Evolutionary conservation across 1,140 invertebrate genomes (phyloP).

Genomic region (Procambarus clarkii): DNA sequence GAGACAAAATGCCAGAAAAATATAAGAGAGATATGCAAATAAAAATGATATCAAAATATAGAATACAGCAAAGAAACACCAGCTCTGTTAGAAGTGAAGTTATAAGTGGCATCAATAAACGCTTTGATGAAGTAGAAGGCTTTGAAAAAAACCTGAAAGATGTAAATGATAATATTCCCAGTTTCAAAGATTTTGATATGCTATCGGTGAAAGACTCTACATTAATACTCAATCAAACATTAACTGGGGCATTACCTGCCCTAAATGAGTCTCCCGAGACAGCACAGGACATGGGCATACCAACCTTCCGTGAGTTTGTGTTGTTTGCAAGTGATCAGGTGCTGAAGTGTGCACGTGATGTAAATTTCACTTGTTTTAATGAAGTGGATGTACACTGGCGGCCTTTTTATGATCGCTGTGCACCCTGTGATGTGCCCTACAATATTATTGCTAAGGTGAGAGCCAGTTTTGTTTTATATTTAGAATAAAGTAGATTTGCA

Average conservation of each 20-base stretch:
- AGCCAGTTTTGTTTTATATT: neutral
- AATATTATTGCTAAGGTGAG: slow-evolving; percentile 48
- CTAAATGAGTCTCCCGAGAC: neutral
- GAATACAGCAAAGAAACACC: neutral
- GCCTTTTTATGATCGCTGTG: slow-evolving; percentile 42
- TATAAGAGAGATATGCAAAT: slow-evolving; percentile 7
- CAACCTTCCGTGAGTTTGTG: slow-evolving; percentile 49
- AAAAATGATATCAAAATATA: slow-evolving; percentile 29
- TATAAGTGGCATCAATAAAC: neutral
- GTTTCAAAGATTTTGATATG: neutral
- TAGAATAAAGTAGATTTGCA: neutral
- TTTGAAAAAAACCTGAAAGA: neutral
- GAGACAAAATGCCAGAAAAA: slow-evolving; percentile 47
- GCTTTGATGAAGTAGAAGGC: neutral
- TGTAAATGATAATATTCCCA: neutral
- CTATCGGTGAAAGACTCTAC: neutral
- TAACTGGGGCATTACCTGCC: neutral
- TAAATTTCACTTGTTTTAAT: slow-evolving; percentile 5
- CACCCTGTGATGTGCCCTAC: slow-evolving; percentile 43
- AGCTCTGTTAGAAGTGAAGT: neutral
- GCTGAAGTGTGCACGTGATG: neutral
- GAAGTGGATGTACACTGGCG: slow-evolving; percentile 34
- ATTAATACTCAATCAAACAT: neutral
- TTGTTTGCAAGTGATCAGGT: slow-evolving; percentile 39
- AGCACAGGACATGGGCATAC: neutral